Evolutionary conservation across 1,140 invertebrate genomes (phyloP).

Genomic region (Sipha flava): DNA sequence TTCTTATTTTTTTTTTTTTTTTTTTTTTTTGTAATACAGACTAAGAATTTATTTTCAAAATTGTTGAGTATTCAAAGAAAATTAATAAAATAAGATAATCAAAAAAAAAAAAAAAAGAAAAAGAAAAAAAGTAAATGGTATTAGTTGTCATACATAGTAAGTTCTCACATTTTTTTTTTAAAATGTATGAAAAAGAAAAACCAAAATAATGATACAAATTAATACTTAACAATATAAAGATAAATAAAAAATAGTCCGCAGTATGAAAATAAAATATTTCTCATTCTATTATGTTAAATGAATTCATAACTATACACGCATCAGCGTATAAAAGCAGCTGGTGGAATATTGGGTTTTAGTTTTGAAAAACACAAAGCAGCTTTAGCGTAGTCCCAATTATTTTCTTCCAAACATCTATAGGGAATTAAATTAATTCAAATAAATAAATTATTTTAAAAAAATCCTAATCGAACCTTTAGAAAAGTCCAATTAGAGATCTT

Average conservation of each 20-base stretch:
- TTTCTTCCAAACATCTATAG: background rate
- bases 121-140: background rate
- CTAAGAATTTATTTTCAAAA: background rate
- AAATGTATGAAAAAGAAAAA: background rate
- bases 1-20: background rate
- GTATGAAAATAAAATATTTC: background rate
- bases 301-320: background rate
- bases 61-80: no score
- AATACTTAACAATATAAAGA: background rate
- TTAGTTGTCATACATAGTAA: background rate
- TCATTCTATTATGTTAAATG: background rate
- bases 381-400: conserved; percentile 14
- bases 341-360: background rate
- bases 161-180: background rate
- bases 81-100: background rate
- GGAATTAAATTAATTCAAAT: background rate
- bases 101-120: background rate
- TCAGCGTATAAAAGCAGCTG: background rate
- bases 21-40: background rate
- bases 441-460: background rate
- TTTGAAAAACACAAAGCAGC: conserved; percentile 7
- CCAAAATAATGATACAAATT: background rate
- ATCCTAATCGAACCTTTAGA: no score
- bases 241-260: background rate
- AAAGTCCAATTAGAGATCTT: no score